Conservation (phyloP, 2,888 invertebrate species). For the Coenonympha glycerion region DNA sequence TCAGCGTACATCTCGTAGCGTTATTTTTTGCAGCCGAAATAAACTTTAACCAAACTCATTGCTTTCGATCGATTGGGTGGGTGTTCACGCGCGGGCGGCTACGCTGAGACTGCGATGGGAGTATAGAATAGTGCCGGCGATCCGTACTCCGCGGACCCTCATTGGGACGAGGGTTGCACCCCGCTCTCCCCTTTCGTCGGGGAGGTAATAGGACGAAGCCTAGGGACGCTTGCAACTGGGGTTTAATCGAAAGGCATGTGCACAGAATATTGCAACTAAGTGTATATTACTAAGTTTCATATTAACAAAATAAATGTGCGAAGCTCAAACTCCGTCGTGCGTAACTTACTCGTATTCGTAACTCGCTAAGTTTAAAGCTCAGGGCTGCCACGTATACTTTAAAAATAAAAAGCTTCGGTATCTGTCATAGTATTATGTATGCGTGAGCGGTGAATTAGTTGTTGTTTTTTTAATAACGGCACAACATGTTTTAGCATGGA, state of each 20-base stretch:
- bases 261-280: constrained; percentile 14
- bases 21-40: constrained; percentile 17
- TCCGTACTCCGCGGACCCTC: background rate
- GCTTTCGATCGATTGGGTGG: constrained; percentile 9
- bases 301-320: background rate
- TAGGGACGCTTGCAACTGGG: constrained; percentile 23
- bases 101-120: constrained; percentile 18
- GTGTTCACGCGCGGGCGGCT: constrained; percentile 16
- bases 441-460: too few species aligned
- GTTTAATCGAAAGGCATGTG: constrained; percentile 23
- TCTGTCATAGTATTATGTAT: too few species aligned
- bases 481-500: too few species aligned
- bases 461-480: too few species aligned
- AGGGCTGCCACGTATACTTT: too few species aligned
- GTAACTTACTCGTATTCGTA: too few species aligned
- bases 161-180: constrained; percentile 18
- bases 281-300: constrained; percentile 3
- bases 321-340: too few species aligned
- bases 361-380: too few species aligned
- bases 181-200: constrained; percentile 14
- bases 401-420: too few species aligned
- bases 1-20: constrained; percentile 23
- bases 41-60: constrained; percentile 28
- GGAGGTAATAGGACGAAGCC: constrained; percentile 21
- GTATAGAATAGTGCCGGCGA: background rate